Base-by-base conservation (phyloP, 2,888 invertebrate species). In the Malacosoma neustria region DNA sequence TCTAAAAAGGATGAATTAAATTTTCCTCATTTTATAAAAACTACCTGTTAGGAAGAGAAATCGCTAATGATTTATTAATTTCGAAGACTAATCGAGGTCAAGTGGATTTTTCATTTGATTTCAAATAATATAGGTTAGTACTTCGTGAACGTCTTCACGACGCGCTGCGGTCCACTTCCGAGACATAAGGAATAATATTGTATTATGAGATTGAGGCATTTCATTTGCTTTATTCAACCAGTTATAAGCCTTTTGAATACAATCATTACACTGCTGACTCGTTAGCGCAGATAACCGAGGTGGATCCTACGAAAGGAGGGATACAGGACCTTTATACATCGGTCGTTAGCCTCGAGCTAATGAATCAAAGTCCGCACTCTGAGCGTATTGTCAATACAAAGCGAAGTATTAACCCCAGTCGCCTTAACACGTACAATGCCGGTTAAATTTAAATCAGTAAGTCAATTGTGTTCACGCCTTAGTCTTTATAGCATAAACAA, bases 261-360 rank as follows among this genome's bases (percentile, higher is more conserved):
- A 71, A 72, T 79, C 76, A 80, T 84, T 79, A 76, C 72, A 65
- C 57, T 51, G 67, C 63, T 57, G 70, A 71, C 73, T 82, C 77
- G 79, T 84, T 81, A 77, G 70, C 70, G 72, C 56, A 63, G 74
- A 79, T 76, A 73, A 55, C 54, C 54, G 53, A 74, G 75, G 71
- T 73, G 72, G 71, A 72, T 66, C 67, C 65, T 71, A 71, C 73
- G 73, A 76, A 73, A 69, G 71, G 58, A 68, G 61, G 70, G 73
- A 71, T 72, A 70, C 72, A 72, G 62, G 61, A 71, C 72, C 69
- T 80, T 82, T 84, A 80, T 80, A 50, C 62, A 44, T 39, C 54
- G 82, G 80, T 74, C 82, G 67, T 82, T 84, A 67, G 69, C 79
- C 80, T 66, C 58, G 57, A 45, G 71, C 70, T 84, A 82, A 85